Conservation (phyloP, 1,140 invertebrate genomes). For the Leptoteleia sp. region DNA sequence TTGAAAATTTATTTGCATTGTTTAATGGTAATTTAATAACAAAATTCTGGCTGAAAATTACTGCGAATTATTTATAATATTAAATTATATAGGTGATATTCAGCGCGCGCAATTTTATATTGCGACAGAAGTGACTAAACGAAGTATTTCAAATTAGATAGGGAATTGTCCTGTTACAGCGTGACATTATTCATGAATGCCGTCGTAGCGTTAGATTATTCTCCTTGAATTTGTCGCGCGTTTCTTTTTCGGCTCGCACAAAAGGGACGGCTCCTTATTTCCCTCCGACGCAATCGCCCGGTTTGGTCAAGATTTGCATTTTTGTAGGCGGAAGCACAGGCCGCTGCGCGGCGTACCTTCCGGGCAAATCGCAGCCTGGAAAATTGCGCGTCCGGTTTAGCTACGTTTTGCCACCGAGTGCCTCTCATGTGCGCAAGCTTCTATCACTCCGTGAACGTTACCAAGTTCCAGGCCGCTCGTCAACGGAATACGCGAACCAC, state of each 20-base stretch:
- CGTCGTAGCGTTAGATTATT: conserved; percentile 54
- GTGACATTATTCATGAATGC: conserved; percentile 49
- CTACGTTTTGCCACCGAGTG: conserved; percentile 69
- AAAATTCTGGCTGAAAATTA: too few relatives aligned
- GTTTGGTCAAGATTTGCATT: conserved; percentile 70
- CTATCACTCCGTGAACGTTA: conserved; percentile 36
- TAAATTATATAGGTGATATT: too few relatives aligned
- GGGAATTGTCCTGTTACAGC: too few relatives aligned
- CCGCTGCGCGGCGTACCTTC: conserved; percentile 66
- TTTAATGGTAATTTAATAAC: too few relatives aligned
- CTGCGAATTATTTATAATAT: too few relatives aligned
- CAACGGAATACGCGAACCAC: conserved; percentile 75
- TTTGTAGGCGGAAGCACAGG: conserved; percentile 70
- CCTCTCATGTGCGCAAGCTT: conserved; percentile 51
- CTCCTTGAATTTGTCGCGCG: conserved; percentile 46
- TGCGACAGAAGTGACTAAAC: too few relatives aligned
- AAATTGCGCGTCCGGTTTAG: conserved; percentile 72
- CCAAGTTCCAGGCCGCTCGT: conserved; percentile 68
- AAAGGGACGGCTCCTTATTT: conserved; percentile 43
- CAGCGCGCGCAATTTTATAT: too few relatives aligned
- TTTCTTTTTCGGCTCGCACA: conserved; percentile 27
- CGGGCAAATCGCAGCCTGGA: conserved; percentile 66
- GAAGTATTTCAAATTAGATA: too few relatives aligned
- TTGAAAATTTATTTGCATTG: too few relatives aligned
- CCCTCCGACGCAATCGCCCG: conserved; percentile 47